phyloP scores from a whole-genome alignment of 2,113 vertebrate genomes.

The Uria lomvia region DNA sequence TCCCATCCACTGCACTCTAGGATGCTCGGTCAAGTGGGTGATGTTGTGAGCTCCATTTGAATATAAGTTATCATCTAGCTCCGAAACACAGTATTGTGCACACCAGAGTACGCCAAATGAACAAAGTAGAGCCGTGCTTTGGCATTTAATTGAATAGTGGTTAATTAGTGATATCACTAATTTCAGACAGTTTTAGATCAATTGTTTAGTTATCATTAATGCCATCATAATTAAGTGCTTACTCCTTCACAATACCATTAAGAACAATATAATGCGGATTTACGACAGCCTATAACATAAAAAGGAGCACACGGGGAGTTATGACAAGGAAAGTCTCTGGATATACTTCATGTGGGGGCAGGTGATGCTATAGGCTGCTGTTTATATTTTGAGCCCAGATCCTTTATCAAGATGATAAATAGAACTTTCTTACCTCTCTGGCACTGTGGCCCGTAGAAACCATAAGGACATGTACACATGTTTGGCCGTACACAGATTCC shows the following conservation, averaged over 20 bases:
- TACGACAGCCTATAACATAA: background rate
- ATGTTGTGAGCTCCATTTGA: background rate
- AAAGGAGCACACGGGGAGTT: background rate
- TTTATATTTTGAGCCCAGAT: background rate
- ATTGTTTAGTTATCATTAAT: background rate
- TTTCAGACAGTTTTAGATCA: background rate
- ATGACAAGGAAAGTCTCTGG: background rate
- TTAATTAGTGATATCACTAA: background rate
- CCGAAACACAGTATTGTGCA: background rate
- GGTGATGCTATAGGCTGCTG: background rate
- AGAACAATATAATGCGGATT: background rate
- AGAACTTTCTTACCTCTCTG: constrained; percentile 74
- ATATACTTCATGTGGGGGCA: background rate
- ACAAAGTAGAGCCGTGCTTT: background rate
- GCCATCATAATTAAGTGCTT: background rate
- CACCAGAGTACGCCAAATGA: background rate
- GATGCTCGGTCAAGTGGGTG: background rate
- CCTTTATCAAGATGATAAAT: constrained; percentile 6
- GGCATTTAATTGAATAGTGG: background rate
- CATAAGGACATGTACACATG: constrained; percentile 72
- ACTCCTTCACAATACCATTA: background rate
- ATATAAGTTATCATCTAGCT: background rate
- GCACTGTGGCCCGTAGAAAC: constrained; percentile 75
- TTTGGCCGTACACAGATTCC: constrained; percentile 76
- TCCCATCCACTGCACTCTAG: background rate